A percentile compares a stretch with the other conserved stretches of the same genome.
Conservation (phyloP, 2,888 invertebrate genomes). For the Lepidonotus clava region DNA sequence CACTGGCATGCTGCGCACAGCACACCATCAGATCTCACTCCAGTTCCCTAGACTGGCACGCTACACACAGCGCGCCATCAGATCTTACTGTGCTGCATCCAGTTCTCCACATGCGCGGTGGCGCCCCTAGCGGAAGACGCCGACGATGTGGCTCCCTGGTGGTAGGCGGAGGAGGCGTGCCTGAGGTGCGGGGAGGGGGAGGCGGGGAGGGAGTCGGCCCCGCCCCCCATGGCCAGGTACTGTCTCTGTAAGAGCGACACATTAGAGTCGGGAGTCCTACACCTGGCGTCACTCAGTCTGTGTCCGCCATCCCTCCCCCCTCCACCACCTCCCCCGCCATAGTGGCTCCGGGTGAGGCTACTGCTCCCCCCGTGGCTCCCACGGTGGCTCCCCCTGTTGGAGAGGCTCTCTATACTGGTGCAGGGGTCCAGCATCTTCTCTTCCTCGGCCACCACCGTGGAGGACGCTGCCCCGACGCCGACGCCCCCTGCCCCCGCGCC, state of each 20-base stretch:
- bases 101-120: background rate
- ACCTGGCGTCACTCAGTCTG: background rate
- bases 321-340: conserved; percentile 13
- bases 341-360: background rate
- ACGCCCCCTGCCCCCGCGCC: background rate
- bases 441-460: conserved; percentile 11
- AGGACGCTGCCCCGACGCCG: conserved; percentile 20
- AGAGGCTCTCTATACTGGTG: conserved; percentile 43
- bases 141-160: background rate
- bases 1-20: no score
- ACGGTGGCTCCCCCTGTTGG: conserved; percentile 30
- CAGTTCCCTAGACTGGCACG: no score
- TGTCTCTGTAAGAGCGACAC: conserved; percentile 32
- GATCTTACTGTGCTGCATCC: conserved; percentile 41
- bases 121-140: conserved; percentile 27
- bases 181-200: conserved; percentile 40
- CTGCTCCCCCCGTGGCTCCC: background rate
- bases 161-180: background rate
- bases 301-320: background rate
- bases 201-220: conserved; percentile 42
- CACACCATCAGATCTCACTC: no score
- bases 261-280: conserved; percentile 20
- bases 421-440: conserved; percentile 49
- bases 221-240: conserved; percentile 45
- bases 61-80: conserved; percentile 30